A percentile compares a stretch with the other conserved stretches of the same genome.
Evolutionary conservation across 2,797 vertebrate species (phyloP).

Genomic region (Gila robusta): DNA sequence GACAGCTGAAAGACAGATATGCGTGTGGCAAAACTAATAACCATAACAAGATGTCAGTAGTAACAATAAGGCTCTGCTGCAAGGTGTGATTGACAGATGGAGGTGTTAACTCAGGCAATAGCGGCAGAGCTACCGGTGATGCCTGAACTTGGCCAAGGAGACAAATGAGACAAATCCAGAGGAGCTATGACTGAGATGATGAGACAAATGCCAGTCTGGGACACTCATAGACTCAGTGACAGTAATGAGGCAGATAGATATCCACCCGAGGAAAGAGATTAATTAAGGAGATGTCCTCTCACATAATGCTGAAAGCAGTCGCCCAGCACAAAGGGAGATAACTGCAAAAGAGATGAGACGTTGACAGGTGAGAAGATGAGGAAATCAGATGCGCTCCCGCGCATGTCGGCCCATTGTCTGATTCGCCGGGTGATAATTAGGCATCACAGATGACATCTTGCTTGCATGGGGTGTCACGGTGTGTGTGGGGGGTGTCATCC

Average conservation of each 20-base stretch:
- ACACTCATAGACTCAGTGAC: constrained; percentile 22
- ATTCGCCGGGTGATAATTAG: constrained; percentile 44
- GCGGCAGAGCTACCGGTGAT: constrained; percentile 7
- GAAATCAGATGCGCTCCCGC: constrained; percentile 31
- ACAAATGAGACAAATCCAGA: constrained; percentile 45
- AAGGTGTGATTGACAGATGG: constrained; percentile 37
- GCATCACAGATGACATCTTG: constrained; percentile 50
- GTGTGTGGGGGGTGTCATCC: constrained; percentile 18
- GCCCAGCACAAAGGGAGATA: constrained; percentile 36
- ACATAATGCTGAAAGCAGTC: constrained; percentile 3
- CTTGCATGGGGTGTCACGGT: constrained; percentile 39
- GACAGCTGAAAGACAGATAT: constrained; percentile 32
- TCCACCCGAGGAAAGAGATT: constrained; percentile 45
- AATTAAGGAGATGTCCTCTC: constrained; percentile 42
- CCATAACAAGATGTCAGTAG: constrained; percentile 36
- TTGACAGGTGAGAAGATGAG: constrained; percentile 44
- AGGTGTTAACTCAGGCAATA: constrained; percentile 36
- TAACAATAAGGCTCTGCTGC: constrained; percentile 42
- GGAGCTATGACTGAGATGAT: constrained; percentile 47
- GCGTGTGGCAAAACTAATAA: constrained; percentile 37
- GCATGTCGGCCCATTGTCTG: constrained; percentile 30
- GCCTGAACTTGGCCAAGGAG: constrained; percentile 40
- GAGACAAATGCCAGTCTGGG: constrained; percentile 40
- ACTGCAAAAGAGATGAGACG: constrained; percentile 16
- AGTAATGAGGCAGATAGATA: constrained; percentile 40